Percentiles rank a stretch among this genome's conserved stretches.
Conservation (phyloP, 2,888 invertebrate genomes). For the Tuta absoluta region DNA sequence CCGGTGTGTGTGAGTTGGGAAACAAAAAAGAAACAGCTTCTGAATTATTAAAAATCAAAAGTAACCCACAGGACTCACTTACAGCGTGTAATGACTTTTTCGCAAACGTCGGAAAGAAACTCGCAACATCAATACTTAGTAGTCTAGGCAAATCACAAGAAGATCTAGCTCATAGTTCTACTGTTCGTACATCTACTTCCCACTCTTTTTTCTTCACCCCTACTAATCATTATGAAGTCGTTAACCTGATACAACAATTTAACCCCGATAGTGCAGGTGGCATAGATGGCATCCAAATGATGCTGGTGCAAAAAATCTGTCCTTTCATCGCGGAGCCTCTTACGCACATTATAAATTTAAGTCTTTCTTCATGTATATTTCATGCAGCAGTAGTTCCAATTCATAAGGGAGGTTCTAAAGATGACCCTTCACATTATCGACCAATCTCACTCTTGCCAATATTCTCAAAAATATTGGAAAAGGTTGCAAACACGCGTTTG, state of each 20-base stretch:
- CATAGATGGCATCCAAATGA: not conserved
- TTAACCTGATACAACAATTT: not conserved
- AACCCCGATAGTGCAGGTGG: not conserved
- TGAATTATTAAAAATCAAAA: not conserved
- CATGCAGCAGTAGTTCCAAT: not conserved
- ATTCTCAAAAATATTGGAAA: constrained; percentile 2
- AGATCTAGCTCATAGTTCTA: not conserved
- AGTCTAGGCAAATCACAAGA: not conserved
- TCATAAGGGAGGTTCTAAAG: not conserved
- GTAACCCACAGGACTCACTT: not conserved
- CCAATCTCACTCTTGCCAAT: not conserved
- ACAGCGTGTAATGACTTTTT: not conserved
- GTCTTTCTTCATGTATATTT: not conserved
- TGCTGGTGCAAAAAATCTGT: not conserved
- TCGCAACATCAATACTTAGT: not conserved
- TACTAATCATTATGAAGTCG: not conserved
- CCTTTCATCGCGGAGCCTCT: not conserved
- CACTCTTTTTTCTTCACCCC: not conserved
- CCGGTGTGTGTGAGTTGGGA: not conserved
- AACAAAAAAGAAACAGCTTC: not conserved
- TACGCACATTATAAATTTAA: not conserved
- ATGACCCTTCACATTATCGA: not conserved
- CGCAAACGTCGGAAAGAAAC: not conserved
- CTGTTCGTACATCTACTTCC: not conserved
- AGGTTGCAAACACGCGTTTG: not conserved